Conservation (phyloP, 2,113 vertebrate species). For the Zeus faber region DNA sequence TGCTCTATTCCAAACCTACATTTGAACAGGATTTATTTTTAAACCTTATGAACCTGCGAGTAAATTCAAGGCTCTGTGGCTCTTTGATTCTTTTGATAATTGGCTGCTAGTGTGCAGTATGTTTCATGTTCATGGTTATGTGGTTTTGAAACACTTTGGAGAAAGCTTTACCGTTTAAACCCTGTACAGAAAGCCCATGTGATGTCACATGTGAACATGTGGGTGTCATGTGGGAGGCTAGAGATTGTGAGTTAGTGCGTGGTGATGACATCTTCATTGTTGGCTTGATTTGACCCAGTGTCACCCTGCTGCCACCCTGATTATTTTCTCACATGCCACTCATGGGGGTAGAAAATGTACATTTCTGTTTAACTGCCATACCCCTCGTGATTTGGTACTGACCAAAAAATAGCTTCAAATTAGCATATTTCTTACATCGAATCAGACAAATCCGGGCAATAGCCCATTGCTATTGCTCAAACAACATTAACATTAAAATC, state of each 20-base stretch:
- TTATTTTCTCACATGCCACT: conserved; percentile 30
- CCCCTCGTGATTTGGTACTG: too few species aligned
- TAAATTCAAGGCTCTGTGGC: neutral
- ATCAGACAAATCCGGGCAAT: too few species aligned
- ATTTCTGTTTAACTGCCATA: conserved; percentile 7
- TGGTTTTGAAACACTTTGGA: too few species aligned
- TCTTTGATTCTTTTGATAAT: neutral
- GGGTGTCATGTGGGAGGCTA: too few species aligned
- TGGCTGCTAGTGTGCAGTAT: too few species aligned
- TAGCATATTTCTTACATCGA: too few species aligned
- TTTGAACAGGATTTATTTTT: conserved; percentile 30
- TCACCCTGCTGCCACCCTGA: neutral
- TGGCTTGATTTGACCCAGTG: conserved; percentile 20
- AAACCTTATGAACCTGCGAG: conserved; percentile 31
- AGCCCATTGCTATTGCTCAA: too few species aligned
- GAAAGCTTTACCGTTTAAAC: neutral
- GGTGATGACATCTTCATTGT: conserved; percentile 61
- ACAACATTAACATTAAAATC: too few species aligned
- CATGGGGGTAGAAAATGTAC: conserved; percentile 5
- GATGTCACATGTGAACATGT: neutral
- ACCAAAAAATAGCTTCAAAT: too few species aligned
- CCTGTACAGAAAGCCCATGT: neutral
- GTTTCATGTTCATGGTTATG: too few species aligned
- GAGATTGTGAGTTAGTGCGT: too few species aligned
- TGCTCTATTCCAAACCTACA: conserved; percentile 37